A percentile compares a stretch with the other conserved stretches of the same genome.
Evolutionary conservation across 2,797 vertebrate species (phyloP).

Genomic region (Pipistrellus kuhlii): DNA sequence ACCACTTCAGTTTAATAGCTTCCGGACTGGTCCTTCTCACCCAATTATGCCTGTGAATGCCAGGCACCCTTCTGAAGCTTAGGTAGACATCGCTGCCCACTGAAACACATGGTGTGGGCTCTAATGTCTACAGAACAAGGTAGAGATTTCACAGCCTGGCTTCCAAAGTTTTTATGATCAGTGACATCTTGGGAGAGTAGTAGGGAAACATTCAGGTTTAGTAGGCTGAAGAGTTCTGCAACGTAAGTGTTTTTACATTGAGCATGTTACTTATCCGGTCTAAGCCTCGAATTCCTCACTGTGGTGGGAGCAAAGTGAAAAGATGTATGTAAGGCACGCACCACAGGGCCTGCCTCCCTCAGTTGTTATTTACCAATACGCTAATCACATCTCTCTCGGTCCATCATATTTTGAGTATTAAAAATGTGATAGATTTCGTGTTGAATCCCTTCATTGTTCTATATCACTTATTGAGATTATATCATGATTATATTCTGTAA

Average conservation of each 20-base stretch:
- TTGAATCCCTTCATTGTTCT: background rate
- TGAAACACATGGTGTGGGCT: background rate
- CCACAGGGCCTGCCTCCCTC: background rate
- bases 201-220: background rate
- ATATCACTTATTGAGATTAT: background rate
- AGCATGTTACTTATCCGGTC: background rate
- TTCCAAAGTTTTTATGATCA: background rate
- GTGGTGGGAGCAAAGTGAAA: background rate
- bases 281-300: background rate
- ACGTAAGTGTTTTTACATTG: background rate
- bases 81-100: background rate
- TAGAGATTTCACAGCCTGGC: background rate
- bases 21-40: background rate
- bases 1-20: background rate
- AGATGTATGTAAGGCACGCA: background rate
- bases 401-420: background rate
- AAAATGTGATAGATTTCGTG: background rate
- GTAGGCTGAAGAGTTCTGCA: background rate
- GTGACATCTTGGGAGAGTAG: background rate
- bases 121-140: background rate
- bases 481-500: background rate
- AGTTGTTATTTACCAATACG: background rate
- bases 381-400: background rate
- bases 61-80: background rate
- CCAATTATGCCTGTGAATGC: background rate